These are phyloP conservation scores for Candoia aspera DNA, from an alignment of 2,113 vertebrate genomes.

Conservation along the genomic window DNA sequence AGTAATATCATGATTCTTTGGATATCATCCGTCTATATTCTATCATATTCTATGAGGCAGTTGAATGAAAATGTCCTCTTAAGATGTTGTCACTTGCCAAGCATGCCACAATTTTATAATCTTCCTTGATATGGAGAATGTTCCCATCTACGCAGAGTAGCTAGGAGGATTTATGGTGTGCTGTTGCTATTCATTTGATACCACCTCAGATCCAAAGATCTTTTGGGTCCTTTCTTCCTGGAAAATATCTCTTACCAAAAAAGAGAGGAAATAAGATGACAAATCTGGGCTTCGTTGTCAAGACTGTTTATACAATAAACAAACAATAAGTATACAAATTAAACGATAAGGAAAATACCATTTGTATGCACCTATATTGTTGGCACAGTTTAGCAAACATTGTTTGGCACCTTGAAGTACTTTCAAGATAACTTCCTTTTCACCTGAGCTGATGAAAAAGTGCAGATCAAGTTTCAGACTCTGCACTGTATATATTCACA, in stretches of 20 bases:
- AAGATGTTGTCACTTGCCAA: neutral
- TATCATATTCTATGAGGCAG: neutral
- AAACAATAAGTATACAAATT: neutral
- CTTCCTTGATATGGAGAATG: neutral
- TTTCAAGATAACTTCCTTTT: conserved; percentile 1
- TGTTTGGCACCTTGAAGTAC: conserved; percentile 14
- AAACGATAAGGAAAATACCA: conserved; percentile 22
- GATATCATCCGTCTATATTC: neutral
- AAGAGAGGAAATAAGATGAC: neutral
- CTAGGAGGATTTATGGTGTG: neutral
- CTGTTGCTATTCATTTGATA: neutral
- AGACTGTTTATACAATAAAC: conserved; percentile 8
- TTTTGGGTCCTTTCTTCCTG: conserved; percentile 7
- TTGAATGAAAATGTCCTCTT: neutral
- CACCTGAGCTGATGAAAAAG: neutral
- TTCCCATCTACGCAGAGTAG: neutral
- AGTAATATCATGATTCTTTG: neutral
- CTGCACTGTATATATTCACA: conserved; percentile 8
- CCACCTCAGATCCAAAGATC: neutral
- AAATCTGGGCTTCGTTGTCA: neutral
- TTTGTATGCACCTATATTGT: neutral
- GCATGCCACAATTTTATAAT: neutral
- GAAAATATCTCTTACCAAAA: neutral
- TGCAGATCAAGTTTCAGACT: conserved; percentile 20
- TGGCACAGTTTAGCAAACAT: neutral